Evolutionary conservation across 2,113 vertebrate genomes (phyloP).

Genomic region (Hystrix brachyura): DNA sequence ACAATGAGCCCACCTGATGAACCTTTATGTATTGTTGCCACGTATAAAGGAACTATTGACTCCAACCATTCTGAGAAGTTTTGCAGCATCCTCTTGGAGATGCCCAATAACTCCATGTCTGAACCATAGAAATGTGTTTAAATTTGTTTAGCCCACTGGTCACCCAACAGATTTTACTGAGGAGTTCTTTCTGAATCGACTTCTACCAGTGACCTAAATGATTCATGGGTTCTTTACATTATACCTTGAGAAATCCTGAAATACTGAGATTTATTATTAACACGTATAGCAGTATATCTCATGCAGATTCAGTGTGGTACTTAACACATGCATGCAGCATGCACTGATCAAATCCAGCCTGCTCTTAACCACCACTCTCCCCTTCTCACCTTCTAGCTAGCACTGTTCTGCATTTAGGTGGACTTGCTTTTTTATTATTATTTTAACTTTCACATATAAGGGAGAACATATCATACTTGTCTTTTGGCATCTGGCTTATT

Average conservation of each 20-base stretch:
- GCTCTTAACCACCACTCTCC: neutral
- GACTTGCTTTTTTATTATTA: neutral
- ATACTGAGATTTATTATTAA: neutral
- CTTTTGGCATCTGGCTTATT: neutral
- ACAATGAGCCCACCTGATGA: neutral
- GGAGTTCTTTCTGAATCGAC: neutral
- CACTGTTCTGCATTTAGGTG: neutral
- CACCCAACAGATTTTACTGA: neutral
- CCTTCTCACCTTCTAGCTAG: neutral
- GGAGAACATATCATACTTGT: neutral
- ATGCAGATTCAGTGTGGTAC: neutral
- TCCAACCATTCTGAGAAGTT: neutral
- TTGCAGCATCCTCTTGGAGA: neutral
- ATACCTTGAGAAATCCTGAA: neutral
- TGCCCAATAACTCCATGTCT: neutral
- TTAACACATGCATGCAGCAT: rapidly evolving
- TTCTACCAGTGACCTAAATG: neutral
- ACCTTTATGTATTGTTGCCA: neutral
- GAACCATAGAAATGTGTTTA: neutral
- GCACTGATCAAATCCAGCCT: neutral
- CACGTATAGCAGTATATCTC: neutral
- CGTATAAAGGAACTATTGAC: neutral
- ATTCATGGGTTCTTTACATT: neutral
- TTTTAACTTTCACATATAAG: neutral
- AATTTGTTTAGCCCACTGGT: neutral